Conservation (phyloP, 1,140 invertebrate species). For the Neuroterus valhalla region DNA sequence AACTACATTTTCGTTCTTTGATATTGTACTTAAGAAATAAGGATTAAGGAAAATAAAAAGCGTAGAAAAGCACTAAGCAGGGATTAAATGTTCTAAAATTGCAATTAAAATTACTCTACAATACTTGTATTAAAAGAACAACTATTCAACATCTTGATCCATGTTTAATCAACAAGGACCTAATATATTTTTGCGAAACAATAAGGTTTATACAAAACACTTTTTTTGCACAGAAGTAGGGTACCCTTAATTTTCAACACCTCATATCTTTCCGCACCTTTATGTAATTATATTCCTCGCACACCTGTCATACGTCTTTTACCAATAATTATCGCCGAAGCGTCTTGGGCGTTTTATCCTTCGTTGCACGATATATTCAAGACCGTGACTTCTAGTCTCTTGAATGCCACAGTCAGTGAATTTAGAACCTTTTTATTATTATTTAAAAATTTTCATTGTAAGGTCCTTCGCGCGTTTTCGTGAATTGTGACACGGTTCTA, state of each 20-base stretch:
- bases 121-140: not conserved
- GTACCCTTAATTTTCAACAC: not conserved
- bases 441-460: not conserved
- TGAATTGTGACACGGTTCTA: too few species aligned
- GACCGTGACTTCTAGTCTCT: conserved; percentile 19
- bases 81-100: too few species aligned
- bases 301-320: conserved; percentile 6
- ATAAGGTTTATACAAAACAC: too few species aligned
- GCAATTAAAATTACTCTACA: too few species aligned
- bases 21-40: too few species aligned
- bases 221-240: not conserved
- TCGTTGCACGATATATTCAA: conserved; percentile 50
- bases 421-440: not conserved
- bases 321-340: not conserved
- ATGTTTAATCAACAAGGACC: not conserved
- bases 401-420: conserved; percentile 26
- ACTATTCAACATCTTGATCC: not conserved
- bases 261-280: not conserved
- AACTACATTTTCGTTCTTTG: too few species aligned
- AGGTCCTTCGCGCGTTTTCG: not conserved
- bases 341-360: conserved; percentile 46
- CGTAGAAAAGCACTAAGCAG: too few species aligned
- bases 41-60: too few species aligned
- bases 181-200: not conserved
- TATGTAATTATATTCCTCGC: not conserved